Percentiles rank a stretch among this genome's conserved stretches.
Evolutionary conservation across 1,140 invertebrate genomes (phyloP).

Genomic region (Caenorhabditis tropicalis): DNA sequence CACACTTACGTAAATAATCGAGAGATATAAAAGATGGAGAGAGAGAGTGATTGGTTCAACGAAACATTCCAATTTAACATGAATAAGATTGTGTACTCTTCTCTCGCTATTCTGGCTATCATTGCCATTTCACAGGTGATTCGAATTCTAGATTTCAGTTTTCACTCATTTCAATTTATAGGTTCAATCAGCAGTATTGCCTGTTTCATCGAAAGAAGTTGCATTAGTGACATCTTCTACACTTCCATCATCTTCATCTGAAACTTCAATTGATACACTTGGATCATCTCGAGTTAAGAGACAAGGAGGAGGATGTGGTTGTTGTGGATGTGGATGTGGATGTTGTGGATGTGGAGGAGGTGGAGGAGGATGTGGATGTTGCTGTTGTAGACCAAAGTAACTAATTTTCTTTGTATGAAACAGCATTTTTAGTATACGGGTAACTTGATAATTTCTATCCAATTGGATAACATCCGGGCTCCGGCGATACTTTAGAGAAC

Average conservation of each 20-base stretch:
- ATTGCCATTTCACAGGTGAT: not conserved
- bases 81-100: not conserved
- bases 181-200: not conserved
- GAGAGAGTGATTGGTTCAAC: not conserved
- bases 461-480: too few relatives aligned
- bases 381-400: constrained; percentile 44
- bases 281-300: constrained; percentile 37
- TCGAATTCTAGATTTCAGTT: not conserved
- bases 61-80: not conserved
- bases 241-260: constrained; percentile 15
- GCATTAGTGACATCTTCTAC: not conserved
- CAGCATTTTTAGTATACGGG: too few relatives aligned
- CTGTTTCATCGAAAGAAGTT: constrained; percentile 4
- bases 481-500: too few relatives aligned
- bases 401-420: not conserved
- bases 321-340: constrained; percentile 44
- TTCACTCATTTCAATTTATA: not conserved
- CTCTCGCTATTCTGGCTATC: not conserved
- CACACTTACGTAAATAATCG: constrained; percentile 18
- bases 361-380: constrained; percentile 48
- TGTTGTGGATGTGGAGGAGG: constrained; percentile 29
- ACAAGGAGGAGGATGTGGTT: constrained; percentile 46
- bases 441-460: too few relatives aligned
- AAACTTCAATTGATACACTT: constrained; percentile 37
- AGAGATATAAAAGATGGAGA: constrained; percentile 30